These are phyloP conservation scores for Stigmatopora argus DNA, from an alignment of 2,113 vertebrate species.

Conservation along the genomic window DNA sequence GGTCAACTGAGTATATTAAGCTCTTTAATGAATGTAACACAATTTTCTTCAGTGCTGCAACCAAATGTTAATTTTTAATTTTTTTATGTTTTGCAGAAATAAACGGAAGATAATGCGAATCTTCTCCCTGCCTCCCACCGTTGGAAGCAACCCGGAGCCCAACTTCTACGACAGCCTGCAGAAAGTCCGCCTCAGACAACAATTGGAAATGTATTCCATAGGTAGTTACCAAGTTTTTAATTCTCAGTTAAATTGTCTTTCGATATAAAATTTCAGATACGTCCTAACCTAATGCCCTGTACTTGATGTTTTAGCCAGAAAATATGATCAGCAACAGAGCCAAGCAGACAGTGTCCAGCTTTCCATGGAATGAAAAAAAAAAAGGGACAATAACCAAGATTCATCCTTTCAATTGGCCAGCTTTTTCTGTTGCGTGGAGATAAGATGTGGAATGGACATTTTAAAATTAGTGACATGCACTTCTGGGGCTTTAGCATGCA, in stretches of 20 bases:
- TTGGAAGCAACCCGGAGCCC: conserved; percentile 74
- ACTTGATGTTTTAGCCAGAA: conserved; percentile 75
- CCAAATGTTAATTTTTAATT: no score
- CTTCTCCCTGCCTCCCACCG: conserved; percentile 83
- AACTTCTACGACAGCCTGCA: conserved; percentile 94
- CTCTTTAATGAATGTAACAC: background rate
- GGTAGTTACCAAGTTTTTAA: conserved; percentile 69
- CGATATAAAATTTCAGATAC: background rate
- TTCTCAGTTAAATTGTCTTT: background rate
- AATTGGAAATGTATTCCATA: conserved; percentile 95
- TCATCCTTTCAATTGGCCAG: background rate
- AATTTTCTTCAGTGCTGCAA: background rate
- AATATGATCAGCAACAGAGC: conserved; percentile 80
- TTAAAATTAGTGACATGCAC: background rate
- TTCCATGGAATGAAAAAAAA: conserved; percentile 80
- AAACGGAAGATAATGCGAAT: conserved; percentile 98
- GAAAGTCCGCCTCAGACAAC: conserved; percentile 94
- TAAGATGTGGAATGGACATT: background rate
- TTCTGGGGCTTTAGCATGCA: background rate
- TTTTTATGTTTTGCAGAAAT: conserved; percentile 69
- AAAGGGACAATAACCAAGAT: background rate
- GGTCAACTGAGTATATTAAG: no score
- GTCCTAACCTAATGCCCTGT: background rate
- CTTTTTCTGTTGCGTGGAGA: background rate
- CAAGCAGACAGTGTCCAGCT: conserved; percentile 84